These are phyloP conservation scores for Hylia prasina DNA, from an alignment of 2,113 vertebrate genomes.

Conservation along the genomic window DNA sequence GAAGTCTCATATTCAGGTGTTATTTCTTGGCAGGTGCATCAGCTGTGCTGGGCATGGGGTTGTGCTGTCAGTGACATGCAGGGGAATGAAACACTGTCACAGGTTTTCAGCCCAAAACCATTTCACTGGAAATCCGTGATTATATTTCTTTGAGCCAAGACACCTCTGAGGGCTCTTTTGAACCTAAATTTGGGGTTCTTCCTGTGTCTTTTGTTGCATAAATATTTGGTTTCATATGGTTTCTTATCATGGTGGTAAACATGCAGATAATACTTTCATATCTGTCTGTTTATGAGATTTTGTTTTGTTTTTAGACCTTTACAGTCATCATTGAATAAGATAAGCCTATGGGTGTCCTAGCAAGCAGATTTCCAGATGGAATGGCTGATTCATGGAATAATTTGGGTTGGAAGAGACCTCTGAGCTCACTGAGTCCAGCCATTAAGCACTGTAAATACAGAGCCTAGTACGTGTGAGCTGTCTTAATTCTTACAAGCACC, in stretches of 20 bases:
- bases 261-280: background rate
- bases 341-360: background rate
- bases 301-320: background rate
- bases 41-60: background rate
- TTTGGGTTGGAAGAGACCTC: background rate
- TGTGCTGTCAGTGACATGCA: accelerated
- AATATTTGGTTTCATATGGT: background rate
- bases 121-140: background rate
- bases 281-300: background rate
- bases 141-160: background rate
- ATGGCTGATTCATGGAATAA: background rate
- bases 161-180: background rate
- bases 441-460: background rate
- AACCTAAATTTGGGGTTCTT: background rate
- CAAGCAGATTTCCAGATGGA: background rate
- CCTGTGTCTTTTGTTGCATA: background rate
- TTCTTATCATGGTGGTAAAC: background rate
- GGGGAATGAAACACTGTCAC: background rate
- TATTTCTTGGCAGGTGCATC: background rate
- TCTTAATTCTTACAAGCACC: background rate
- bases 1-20: background rate
- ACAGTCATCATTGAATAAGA: background rate
- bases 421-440: background rate
- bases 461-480: background rate
- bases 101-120: background rate